phyloP scores from a whole-genome alignment of 2,888 invertebrate species.

The Drosophila trichaetosa region DNA sequence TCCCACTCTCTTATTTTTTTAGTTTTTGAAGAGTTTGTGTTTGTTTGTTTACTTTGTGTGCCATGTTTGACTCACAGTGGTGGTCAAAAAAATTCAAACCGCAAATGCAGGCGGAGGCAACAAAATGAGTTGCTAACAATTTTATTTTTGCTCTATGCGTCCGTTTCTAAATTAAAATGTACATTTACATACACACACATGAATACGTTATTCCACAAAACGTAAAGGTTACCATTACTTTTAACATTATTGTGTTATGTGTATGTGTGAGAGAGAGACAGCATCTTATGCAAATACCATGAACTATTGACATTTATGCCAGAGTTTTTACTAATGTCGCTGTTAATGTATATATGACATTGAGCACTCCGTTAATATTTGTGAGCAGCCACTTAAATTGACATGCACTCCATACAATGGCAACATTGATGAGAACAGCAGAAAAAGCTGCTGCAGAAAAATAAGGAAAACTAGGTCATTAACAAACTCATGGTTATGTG shows the following conservation, averaged over 20 bases:
- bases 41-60: background rate
- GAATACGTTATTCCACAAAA: conserved; percentile 1
- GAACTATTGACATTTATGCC: conserved; percentile 64
- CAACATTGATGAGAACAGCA: conserved; percentile 48
- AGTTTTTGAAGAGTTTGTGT: background rate
- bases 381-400: conserved; percentile 6
- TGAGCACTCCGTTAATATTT: conserved; percentile 26
- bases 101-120: background rate
- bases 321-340: conserved; percentile 21
- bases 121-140: background rate
- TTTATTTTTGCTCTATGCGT: background rate
- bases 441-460: conserved; percentile 29
- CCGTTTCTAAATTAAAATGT: background rate
- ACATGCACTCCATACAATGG: conserved; percentile 16
- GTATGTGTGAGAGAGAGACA: background rate
- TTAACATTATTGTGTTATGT: background rate
- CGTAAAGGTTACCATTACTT: conserved; percentile 13
- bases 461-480: conserved; percentile 59
- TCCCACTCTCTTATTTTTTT: conserved; percentile 9
- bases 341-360: conserved; percentile 42
- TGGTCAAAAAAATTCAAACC: background rate
- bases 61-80: background rate
- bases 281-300: conserved; percentile 36
- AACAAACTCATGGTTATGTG: conserved; percentile 39
- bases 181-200: background rate